Evolutionary conservation across 2,888 invertebrate genomes (phyloP).

Genomic region (Sarcophaga carnaria): DNA sequence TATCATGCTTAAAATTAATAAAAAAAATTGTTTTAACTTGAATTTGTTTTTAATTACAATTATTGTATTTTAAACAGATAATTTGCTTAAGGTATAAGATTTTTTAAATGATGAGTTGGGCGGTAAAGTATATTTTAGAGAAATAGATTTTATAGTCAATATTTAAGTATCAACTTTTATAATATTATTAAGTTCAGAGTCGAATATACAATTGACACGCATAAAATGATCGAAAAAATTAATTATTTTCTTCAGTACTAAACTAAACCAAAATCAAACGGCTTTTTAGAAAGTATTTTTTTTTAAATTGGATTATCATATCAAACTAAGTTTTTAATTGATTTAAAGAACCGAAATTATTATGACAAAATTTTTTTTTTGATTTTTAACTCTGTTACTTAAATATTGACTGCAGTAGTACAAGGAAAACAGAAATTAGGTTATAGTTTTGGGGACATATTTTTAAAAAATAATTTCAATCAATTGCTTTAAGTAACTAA

Average conservation of each 20-base stretch:
- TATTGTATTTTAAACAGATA: conserved; percentile 23
- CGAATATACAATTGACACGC: too few species aligned
- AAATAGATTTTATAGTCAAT: conserved; percentile 33
- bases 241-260: background rate
- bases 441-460: too few species aligned
- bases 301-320: background rate
- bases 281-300: background rate
- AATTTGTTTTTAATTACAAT: conserved; percentile 38
- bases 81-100: conserved; percentile 49
- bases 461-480: background rate
- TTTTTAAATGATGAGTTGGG: conserved; percentile 27
- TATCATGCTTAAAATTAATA: conserved; percentile 56
- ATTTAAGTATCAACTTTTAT: conserved; percentile 38
- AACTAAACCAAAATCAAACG: background rate
- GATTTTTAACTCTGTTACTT: background rate
- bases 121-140: background rate
- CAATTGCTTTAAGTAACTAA: background rate
- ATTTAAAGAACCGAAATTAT: background rate
- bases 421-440: too few species aligned
- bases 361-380: background rate
- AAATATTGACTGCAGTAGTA: conserved; percentile 20
- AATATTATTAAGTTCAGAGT: background rate
- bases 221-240: background rate
- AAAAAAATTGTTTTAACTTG: conserved; percentile 3
- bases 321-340: background rate